Base-by-base conservation (phyloP, 2,113 vertebrate species). In the Crypturellus undulatus region DNA sequence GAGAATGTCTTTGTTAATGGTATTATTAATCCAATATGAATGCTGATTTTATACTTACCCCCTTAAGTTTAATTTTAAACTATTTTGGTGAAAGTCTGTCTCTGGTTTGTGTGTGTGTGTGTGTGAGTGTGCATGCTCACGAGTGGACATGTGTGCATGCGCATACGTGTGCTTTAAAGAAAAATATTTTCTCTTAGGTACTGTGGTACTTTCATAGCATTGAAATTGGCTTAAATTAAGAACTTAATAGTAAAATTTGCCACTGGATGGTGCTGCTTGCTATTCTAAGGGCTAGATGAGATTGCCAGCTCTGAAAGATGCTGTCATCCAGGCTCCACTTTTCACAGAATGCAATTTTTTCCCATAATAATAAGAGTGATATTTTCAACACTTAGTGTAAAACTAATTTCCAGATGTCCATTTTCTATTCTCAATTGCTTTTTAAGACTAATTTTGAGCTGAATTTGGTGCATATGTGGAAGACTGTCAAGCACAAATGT, bases 261-360 rank as follows among this genome's bases (percentile, higher is more conserved):
- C 96, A 96, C 96, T 95, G 90, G 97, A 85, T 94, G 95, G 91
- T 87, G 95, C 94, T 97, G 91, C 91, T 94, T 87, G 71, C 92
- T 95, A n/a, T 88, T 89, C 65, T 79, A 96, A 93, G 32, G n/a
- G 17, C 19, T 84, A 1, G 2, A 12, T 43, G 75, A 8, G 36
- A 21, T 22, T 70, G 11, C 70, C 30, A 75, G 43, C 34, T 67
- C 69, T 60, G 85, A 87, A 85, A 71, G 45, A 14, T 64, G 28
- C 22, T 89, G 43, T 79, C 36, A 43, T 19, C 20, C 40, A 79
- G 38, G 36, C 30, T 90, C 60, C 5, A 22, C 59, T 92, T 82
- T 90, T 56, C 9, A 7, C 25, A 92, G 18, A 91, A 77, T 7
- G 13, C 3, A 11, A 52, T 80, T 93, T 59, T 49, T 59, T 49